Conservation (phyloP, 2,113 vertebrate species). For the Dermatemys mawii region DNA sequence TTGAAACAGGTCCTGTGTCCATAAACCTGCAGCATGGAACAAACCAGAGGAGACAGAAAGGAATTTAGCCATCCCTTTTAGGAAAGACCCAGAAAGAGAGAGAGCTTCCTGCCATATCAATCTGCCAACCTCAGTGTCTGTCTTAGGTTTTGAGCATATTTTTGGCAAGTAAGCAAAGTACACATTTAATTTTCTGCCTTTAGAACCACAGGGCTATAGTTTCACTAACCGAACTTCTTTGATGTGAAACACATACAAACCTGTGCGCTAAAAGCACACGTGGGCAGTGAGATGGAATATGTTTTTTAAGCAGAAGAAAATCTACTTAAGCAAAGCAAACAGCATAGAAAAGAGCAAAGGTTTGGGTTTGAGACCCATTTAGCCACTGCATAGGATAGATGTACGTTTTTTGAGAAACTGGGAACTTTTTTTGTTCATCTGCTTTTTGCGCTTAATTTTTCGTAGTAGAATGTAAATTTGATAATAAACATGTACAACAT, state of each 20-base stretch:
- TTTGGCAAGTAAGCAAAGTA: constrained; percentile 23
- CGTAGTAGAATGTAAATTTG: constrained; percentile 70
- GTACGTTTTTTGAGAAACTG: constrained; percentile 1
- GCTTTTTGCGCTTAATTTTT: constrained; percentile 70
- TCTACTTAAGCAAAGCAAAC: background rate
- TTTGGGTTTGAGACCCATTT: background rate
- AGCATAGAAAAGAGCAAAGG: background rate
- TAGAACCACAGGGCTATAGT: background rate
- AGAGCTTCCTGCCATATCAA: background rate
- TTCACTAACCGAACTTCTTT: background rate
- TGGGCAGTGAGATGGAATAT: background rate
- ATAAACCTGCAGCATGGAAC: background rate
- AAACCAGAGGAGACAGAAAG: background rate
- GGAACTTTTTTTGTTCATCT: constrained; percentile 53
- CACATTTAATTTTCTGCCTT: background rate
- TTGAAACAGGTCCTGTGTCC: background rate
- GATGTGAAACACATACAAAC: background rate
- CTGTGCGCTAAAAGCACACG: background rate
- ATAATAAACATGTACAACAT: constrained; percentile 75
- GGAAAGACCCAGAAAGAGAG: background rate
- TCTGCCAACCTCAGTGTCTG: background rate
- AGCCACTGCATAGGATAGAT: background rate
- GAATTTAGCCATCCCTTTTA: background rate
- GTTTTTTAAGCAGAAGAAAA: background rate
- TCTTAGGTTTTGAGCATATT: constrained; percentile 6